Base-by-base conservation (phyloP, 2,888 invertebrate species). In the Syrista parreyssii region DNA sequence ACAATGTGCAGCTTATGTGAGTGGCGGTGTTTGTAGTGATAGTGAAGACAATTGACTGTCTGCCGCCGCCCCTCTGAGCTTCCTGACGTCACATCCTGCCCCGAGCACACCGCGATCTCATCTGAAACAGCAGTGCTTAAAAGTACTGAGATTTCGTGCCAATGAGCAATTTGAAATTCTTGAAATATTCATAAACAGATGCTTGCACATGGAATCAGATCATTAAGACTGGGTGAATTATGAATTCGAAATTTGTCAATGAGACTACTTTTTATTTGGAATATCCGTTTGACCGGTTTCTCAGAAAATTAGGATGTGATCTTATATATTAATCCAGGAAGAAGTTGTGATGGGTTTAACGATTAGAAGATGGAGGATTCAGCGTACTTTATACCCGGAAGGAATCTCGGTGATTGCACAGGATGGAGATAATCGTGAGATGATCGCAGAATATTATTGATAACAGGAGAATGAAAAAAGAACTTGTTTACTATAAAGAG, bases 71-170 rank as follows among this genome's bases (percentile, higher is more conserved):
- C 83, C 85, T 82, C 85, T 78, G 68, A 80, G 79, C 79, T 76
- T 86, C 83, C 88, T 88, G 88, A 90, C 90, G 89, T 90, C 90
- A 90, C 87, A 88, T 90, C 90, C 90, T 89, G 88, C 85, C 86
- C 85, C 80, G 81, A 81, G 71, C 68, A 68, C 75, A 84, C 82
- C 86, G 88, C 86, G 84, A 85, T 86, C 87, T 87, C 85, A 86
- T 87, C 83, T 88, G 23, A 31, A 31, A 86, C 85, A 86, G 84
- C 86, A 84, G 83, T 79, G 84, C 82, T 84, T 82, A 82, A 87
- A 86, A 86, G 85, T 88, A 86, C 86, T 79, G 80, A 77, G 77
- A 79, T 76, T 71, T 68, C 55, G 55, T 55, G 55, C 9, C 55
- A 55, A 55, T 55, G 55, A 55, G 9, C 55, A 23, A 55, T 55